These are phyloP conservation scores for Paraplagusia blochii DNA, from an alignment of 2,113 vertebrate species.

Conservation along the genomic window DNA sequence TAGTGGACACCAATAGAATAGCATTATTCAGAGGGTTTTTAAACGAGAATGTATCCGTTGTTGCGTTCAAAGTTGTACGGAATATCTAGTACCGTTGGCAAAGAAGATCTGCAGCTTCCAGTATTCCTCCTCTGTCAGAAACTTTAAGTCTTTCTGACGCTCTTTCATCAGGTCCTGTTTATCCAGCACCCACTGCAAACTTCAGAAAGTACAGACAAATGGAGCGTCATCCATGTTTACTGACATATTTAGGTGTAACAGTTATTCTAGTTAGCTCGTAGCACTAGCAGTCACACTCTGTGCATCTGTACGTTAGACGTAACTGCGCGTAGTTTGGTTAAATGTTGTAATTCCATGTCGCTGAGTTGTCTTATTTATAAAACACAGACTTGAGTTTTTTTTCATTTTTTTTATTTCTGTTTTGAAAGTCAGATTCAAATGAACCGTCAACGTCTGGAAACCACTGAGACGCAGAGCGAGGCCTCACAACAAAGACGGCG, in stretches of 20 bases:
- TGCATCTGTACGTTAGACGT: too few relatives aligned
- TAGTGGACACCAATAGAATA: background rate
- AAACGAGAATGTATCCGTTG: too few relatives aligned
- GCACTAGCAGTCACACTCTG: background rate
- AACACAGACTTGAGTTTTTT: background rate
- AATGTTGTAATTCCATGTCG: too few relatives aligned
- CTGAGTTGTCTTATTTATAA: too few relatives aligned
- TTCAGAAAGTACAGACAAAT: conserved; percentile 43
- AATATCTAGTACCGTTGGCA: conserved; percentile 86
- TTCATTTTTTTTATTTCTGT: background rate
- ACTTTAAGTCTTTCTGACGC: conserved; percentile 96
- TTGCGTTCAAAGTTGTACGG: background rate
- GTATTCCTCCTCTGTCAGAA: conserved; percentile 96
- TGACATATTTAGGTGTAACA: too few relatives aligned
- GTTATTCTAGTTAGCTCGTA: conserved; percentile 9
- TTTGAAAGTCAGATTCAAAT: background rate
- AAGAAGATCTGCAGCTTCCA: conserved; percentile 99
- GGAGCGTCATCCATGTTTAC: background rate
- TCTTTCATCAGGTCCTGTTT: conserved; percentile 98
- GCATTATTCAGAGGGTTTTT: background rate
- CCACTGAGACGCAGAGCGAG: conserved; percentile 26
- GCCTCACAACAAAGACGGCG: conserved; percentile 49
- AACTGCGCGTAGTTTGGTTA: too few relatives aligned
- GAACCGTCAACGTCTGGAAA: conserved; percentile 1
- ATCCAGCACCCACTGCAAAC: conserved; percentile 99